These are phyloP conservation scores for Hylomyscus alleni DNA, from an alignment of 2,797 vertebrate genomes.

Conservation along the genomic window DNA sequence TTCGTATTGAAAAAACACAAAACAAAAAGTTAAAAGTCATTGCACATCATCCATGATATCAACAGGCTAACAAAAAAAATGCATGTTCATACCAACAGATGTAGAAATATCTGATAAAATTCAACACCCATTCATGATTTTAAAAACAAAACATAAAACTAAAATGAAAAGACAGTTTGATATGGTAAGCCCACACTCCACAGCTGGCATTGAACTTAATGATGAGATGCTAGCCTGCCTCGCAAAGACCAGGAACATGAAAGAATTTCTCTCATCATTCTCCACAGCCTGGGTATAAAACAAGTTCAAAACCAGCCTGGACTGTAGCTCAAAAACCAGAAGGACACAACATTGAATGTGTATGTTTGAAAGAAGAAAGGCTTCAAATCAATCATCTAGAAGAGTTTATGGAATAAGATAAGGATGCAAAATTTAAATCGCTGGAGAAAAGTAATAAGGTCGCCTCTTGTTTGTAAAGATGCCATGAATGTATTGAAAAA, in stretches of 20 bases:
- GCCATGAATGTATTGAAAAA: constrained; percentile 19
- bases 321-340: background rate
- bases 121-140: background rate
- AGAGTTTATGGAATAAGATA: constrained; percentile 1
- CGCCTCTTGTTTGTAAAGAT: constrained; percentile 3
- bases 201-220: background rate
- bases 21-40: constrained; percentile 18
- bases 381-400: background rate
- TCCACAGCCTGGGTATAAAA: background rate
- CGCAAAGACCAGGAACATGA: background rate
- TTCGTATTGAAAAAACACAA: too few species aligned
- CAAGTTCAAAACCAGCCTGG: background rate
- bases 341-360: background rate
- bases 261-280: background rate
- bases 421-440: background rate
- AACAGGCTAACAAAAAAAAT: constrained; percentile 53
- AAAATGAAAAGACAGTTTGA: background rate
- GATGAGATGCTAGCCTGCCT: background rate
- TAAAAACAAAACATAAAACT: background rate
- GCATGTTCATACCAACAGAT: background rate
- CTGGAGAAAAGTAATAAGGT: background rate
- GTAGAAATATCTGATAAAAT: background rate
- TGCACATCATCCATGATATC: constrained; percentile 8
- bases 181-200: background rate
- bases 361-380: background rate